Evolutionary conservation across 2,888 invertebrate species (phyloP).

Genomic region (Amphimallon solstitiale): DNA sequence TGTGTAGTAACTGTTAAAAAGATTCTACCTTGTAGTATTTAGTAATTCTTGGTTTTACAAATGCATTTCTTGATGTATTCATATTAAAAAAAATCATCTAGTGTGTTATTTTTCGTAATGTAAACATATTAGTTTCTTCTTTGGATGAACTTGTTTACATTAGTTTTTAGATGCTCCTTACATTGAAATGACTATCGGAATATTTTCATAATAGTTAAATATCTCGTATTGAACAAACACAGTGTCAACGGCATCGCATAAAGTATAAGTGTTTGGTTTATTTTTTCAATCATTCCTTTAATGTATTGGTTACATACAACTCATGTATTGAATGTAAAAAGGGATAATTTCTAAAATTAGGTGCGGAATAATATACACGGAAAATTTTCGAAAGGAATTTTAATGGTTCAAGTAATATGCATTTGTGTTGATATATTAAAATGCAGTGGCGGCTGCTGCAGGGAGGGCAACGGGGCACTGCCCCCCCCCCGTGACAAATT

Average conservation of each 20-base stretch:
- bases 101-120: too few relatives aligned
- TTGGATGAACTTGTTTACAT: constrained; percentile 1
- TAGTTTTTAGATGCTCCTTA: constrained; percentile 1
- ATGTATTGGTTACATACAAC: constrained; percentile 8
- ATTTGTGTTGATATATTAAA: neutral
- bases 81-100: too few relatives aligned
- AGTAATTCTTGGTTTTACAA: too few relatives aligned
- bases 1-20: too few relatives aligned
- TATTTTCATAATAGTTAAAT: constrained; percentile 20
- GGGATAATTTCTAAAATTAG: constrained; percentile 11
- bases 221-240: constrained; percentile 10
- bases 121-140: neutral
- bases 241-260: constrained; percentile 22
- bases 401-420: constrained; percentile 13
- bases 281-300: constrained; percentile 25
- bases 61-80: too few relatives aligned
- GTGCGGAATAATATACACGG: constrained; percentile 11
- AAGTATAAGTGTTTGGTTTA: constrained; percentile 21
- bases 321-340: neutral
- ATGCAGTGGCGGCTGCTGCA: too few relatives aligned
- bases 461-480: too few relatives aligned
- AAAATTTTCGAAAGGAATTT: constrained; percentile 14
- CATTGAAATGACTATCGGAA: neutral
- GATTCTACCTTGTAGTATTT: too few relatives aligned
- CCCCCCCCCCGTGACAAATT: too few relatives aligned